phyloP scores from a whole-genome alignment of 2,797 vertebrate species.

The Otus scops region DNA sequence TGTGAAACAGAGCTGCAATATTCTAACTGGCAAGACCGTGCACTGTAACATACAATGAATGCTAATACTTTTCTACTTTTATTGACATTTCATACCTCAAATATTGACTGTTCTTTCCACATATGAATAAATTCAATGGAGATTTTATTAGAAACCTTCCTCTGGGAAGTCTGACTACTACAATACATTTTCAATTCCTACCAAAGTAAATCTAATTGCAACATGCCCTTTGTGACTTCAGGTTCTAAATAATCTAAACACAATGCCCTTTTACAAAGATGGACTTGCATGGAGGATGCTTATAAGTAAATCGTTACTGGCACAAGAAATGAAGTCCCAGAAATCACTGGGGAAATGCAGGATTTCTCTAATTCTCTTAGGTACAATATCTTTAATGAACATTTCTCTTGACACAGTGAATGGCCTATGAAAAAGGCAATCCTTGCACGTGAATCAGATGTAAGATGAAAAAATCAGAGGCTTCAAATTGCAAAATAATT shows the following conservation, averaged over 20 bases:
- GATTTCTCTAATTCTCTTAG: background rate
- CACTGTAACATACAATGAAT: background rate
- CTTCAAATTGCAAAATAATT: background rate
- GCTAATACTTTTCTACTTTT: slow-evolving; percentile 5
- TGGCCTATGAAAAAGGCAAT: background rate
- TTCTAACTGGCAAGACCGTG: background rate
- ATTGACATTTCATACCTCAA: background rate
- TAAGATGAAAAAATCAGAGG: background rate
- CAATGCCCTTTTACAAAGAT: background rate
- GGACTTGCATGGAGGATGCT: background rate
- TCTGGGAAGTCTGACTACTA: background rate
- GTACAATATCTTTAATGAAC: background rate
- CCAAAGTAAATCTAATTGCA: slow-evolving; percentile 17
- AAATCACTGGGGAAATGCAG: background rate
- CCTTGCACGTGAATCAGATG: background rate
- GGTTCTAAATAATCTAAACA: slow-evolving; percentile 23
- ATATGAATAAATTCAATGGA: slow-evolving; percentile 3
- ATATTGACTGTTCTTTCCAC: background rate
- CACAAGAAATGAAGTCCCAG: background rate
- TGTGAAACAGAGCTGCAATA: background rate
- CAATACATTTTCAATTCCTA: slow-evolving; percentile 4
- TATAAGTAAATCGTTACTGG: background rate
- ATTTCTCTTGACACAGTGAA: background rate
- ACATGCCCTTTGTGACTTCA: background rate
- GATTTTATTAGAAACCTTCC: slow-evolving; percentile 37